phyloP scores from a whole-genome alignment of 2,113 vertebrate genomes.

The Thamnaconus septentrionalis region DNA sequence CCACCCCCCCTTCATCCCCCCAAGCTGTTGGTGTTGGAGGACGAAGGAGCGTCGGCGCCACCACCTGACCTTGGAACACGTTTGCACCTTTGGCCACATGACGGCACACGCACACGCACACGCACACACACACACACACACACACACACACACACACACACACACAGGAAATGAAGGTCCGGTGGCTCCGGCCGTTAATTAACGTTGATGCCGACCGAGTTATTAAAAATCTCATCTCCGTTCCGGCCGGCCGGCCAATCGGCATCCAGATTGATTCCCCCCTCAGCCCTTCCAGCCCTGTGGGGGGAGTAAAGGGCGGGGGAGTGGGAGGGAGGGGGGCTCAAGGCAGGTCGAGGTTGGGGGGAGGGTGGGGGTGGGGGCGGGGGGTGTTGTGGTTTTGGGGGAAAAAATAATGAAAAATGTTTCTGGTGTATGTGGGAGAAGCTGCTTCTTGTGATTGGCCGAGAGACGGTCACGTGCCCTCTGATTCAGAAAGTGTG shows the following conservation, averaged over 20 bases:
- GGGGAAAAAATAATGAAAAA: too few relatives aligned
- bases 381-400: too few relatives aligned
- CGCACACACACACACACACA: conserved; percentile 6
- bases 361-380: too few relatives aligned
- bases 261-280: neutral
- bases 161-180: conserved; percentile 67
- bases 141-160: conserved; percentile 7
- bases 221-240: conserved; percentile 61
- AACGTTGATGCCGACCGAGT: conserved; percentile 60
- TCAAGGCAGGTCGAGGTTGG: too few relatives aligned
- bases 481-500: too few relatives aligned
- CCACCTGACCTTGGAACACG: conserved; percentile 47
- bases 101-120: conserved; percentile 5
- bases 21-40: conserved; percentile 6
- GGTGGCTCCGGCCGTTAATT: conserved; percentile 62
- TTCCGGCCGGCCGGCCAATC: conserved; percentile 19
- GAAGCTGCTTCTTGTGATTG: too few relatives aligned
- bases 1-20: too few relatives aligned
- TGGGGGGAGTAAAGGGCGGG: neutral
- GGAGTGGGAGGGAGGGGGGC: too few relatives aligned
- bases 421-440: too few relatives aligned
- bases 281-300: conserved; percentile 52
- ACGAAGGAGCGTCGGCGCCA: conserved; percentile 59
- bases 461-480: too few relatives aligned
- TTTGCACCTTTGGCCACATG: conserved; percentile 42